These are phyloP conservation scores for Darevskia mixta DNA, from an alignment of 2,797 vertebrate species.

Conservation along the genomic window DNA sequence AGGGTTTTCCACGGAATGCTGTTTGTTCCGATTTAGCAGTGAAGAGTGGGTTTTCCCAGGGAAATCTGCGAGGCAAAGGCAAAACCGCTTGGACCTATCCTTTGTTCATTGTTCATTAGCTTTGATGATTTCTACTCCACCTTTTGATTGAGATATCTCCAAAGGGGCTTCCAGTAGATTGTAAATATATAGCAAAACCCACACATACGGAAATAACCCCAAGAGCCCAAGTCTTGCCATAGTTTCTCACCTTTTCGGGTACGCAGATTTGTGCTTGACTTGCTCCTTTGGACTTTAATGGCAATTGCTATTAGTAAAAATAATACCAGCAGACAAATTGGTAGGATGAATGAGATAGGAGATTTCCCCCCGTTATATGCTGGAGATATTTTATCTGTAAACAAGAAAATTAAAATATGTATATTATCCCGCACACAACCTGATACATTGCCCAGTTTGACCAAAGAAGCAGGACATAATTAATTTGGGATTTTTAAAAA, in stretches of 20 bases:
- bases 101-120: too few species aligned
- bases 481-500: too few species aligned
- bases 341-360: slow-evolving; percentile 48
- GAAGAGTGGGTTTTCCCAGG: too few species aligned
- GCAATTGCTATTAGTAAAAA: slow-evolving; percentile 24
- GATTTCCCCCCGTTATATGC: background rate
- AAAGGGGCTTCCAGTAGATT: too few species aligned
- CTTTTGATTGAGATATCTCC: too few species aligned
- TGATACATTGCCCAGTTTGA: background rate
- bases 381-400: slow-evolving; percentile 55
- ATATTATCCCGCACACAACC: background rate
- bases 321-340: slow-evolving; percentile 36
- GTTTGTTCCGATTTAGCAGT: too few species aligned
- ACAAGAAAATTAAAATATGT: slow-evolving; percentile 32
- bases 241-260: slow-evolving; percentile 64
- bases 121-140: too few species aligned
- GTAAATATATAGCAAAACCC: too few species aligned
- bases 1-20: too few species aligned
- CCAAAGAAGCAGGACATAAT: background rate
- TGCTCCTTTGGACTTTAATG: slow-evolving; percentile 58
- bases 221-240: background rate
- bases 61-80: too few species aligned
- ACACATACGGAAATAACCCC: too few species aligned
- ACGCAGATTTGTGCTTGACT: slow-evolving; percentile 39
- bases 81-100: too few species aligned